These are phyloP conservation scores for Falco peregrinus DNA, from an alignment of 2,797 vertebrate species.

Conservation along the genomic window DNA sequence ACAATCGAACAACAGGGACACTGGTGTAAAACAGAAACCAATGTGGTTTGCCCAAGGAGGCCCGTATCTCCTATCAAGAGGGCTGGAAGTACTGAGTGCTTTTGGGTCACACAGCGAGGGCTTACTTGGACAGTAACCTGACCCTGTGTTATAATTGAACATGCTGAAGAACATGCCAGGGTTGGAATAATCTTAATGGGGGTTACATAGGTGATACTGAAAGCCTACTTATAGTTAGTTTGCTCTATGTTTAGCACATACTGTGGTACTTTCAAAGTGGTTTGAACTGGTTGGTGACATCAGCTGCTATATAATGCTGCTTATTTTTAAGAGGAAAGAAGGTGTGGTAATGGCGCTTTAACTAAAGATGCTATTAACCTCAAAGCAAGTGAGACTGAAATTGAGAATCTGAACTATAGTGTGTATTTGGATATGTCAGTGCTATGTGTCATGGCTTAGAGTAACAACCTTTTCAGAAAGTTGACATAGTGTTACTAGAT, in stretches of 20 bases:
- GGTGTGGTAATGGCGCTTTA: neutral
- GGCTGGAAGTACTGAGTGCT: neutral
- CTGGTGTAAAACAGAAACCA: neutral
- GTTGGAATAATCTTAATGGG: neutral
- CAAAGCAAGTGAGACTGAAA: neutral
- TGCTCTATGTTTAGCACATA: accelerated
- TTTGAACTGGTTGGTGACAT: neutral
- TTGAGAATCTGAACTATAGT: neutral
- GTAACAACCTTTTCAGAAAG: neutral
- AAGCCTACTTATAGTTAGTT: neutral
- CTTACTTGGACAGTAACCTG: neutral
- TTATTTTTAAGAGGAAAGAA: neutral
- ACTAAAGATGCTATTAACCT: neutral
- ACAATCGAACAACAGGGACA: neutral
- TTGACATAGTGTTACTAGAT: neutral
- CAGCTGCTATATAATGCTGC: neutral
- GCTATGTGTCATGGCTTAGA: neutral
- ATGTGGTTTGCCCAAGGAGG: neutral
- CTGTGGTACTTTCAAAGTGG: neutral
- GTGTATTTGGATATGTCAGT: neutral
- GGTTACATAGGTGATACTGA: neutral
- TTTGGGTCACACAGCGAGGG: neutral
- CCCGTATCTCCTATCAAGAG: neutral
- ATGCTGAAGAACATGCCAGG: neutral
- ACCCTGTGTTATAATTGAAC: neutral